Conservation (phyloP, 2,113 vertebrate genomes). For the Nycticryphes semicollaris region DNA sequence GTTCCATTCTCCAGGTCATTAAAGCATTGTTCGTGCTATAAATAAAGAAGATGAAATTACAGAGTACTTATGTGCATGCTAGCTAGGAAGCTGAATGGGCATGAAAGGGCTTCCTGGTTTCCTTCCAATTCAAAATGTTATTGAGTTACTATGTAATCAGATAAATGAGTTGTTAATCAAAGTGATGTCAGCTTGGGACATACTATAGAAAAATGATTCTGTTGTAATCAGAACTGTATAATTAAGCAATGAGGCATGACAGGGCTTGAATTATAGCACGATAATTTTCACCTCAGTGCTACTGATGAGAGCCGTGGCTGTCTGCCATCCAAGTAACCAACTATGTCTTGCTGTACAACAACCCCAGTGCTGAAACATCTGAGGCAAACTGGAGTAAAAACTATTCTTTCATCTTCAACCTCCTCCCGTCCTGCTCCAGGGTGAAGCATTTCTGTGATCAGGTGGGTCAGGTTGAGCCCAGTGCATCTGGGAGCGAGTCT, state of each 20-base stretch:
- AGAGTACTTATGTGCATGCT: not conserved
- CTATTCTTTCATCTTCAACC: conserved; percentile 27
- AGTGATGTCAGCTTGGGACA: conserved; percentile 69
- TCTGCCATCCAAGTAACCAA: conserved; percentile 38
- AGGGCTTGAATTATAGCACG: conserved; percentile 53
- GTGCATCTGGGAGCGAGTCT: not conserved
- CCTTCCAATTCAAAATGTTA: conserved; percentile 66
- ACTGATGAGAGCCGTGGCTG: conserved; percentile 42
- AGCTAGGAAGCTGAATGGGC: conserved; percentile 61
- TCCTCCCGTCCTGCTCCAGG: not conserved
- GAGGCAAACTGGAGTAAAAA: not conserved
- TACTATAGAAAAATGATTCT: conserved; percentile 65
- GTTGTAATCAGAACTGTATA: conserved; percentile 65
- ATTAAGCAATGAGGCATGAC: conserved; percentile 69
- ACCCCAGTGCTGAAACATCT: not conserved
- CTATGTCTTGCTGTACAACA: conserved; percentile 23
- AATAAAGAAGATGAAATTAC: conserved; percentile 65
- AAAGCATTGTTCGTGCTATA: conserved; percentile 53
- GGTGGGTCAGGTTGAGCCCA: not conserved
- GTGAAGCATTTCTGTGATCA: conserved; percentile 31
- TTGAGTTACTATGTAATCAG: conserved; percentile 69
- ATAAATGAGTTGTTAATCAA: conserved; percentile 71
- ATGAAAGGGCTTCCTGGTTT: conserved; percentile 65
- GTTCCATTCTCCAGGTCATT: conserved; percentile 39
- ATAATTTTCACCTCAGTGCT: conserved; percentile 59